phyloP scores from a whole-genome alignment of 2,797 vertebrate species.

The Pyrocephalus nanus region DNA sequence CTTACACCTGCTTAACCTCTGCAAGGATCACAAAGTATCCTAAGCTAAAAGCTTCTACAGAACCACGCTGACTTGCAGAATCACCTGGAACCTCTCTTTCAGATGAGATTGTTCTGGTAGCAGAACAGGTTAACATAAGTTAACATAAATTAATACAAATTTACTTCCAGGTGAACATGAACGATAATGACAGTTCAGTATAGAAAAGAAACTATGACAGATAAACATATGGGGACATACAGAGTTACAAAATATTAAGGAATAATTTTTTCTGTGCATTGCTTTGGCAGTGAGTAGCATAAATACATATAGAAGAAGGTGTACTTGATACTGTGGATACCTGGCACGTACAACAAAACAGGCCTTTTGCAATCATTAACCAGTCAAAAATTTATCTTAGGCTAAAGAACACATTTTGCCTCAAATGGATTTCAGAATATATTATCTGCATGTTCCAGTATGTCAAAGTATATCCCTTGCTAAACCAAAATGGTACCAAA shows the following conservation, averaged over 20 bases:
- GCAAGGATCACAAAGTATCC: neutral
- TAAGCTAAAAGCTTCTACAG: neutral
- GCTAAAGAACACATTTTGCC: constrained; percentile 46
- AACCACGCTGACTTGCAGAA: neutral
- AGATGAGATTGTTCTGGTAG: neutral
- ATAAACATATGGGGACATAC: neutral
- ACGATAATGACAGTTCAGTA: neutral
- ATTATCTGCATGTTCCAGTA: constrained; percentile 22
- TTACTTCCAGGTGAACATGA: neutral
- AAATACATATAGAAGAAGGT: neutral
- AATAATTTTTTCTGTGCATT: neutral
- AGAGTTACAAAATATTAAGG: neutral
- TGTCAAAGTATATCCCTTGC: neutral
- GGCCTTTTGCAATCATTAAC: constrained; percentile 23
- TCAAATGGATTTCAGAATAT: constrained; percentile 40
- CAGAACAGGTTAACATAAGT: neutral
- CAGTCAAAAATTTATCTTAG: constrained; percentile 34
- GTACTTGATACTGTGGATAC: constrained; percentile 12
- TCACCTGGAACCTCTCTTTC: neutral
- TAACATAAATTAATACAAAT: neutral
- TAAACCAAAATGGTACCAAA: neutral
- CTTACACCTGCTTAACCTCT: neutral
- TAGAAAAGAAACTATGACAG: neutral
- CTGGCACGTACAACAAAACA: constrained; percentile 5
- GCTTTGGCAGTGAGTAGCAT: constrained; percentile 29